Base-by-base conservation (phyloP, 2,113 vertebrate species). In the Hoplias malabaricus region DNA sequence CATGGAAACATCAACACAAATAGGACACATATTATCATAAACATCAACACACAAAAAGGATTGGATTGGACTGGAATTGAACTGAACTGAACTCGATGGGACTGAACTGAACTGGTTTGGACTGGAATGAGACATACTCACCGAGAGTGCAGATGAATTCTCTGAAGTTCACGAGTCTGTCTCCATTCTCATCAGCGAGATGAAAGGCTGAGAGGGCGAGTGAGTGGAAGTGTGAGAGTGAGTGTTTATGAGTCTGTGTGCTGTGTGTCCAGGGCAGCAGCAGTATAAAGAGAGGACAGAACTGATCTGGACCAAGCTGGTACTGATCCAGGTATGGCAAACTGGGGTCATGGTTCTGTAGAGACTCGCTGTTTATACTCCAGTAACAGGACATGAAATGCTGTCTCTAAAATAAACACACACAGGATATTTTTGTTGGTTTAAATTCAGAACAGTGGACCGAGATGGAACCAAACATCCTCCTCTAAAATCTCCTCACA, bases 361-460 rank as follows among this genome's bases (percentile, higher is more conserved):
- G 88, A 25, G 84, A 86, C 0, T 93, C 90, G 82, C 93, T 94
- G 63, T 85, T 85, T 42, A 91, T 87, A 23, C 83, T 93, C 97
- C 98, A 99, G 40, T 98, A 99, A 89, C 95, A 98, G 80, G 94
- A 94, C 69, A 97, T 92, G 84, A 99, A 98, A 87, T 98, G 96
- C 68, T 99, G 96, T 89, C 91, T 96, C 98, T 99, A 85, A 21
- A 2, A 69, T 21, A 65, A 40, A 54, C 1, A 72, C 23, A 40
- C 33, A 65, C 46, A 65, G n/a, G n/a, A n/a, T n/a, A n/a, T n/a
- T n/a, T n/a, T n/a, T n/a, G n/a, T n/a, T n/a, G n/a, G n/a, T n/a
- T n/a, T n/a, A n/a, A n/a, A n/a, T n/a, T n/a, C n/a, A n/a, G n/a
- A n/a, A n/a, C n/a, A n/a, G n/a, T n/a, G n/a, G n/a, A n/a, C n/a